phyloP scores from a whole-genome alignment of 2,113 vertebrate species.

The Eleginops maclovinus region DNA sequence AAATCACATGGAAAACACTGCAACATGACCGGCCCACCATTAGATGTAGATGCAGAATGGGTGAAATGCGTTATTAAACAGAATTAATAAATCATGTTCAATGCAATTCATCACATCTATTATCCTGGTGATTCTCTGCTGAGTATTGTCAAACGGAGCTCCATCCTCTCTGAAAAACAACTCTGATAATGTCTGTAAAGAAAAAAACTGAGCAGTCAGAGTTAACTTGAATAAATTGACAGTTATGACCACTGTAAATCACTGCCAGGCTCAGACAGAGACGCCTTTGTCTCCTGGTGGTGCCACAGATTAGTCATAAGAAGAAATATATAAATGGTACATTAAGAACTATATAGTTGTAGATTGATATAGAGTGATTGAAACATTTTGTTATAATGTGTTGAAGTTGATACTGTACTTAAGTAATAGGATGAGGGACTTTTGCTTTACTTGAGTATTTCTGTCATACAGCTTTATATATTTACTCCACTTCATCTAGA shows the following conservation, averaged over 20 bases:
- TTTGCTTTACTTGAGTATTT: too few species aligned
- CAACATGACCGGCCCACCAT: not conserved
- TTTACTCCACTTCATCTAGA: too few species aligned
- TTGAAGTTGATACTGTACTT: too few species aligned
- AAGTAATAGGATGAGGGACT: too few species aligned
- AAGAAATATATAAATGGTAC: too few species aligned
- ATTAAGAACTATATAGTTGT: not conserved
- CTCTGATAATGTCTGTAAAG: not conserved
- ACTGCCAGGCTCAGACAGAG: slow-evolving; percentile 2
- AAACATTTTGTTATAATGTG: not conserved
- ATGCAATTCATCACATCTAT: not conserved
- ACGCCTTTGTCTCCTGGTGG: not conserved
- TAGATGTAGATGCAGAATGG: not conserved
- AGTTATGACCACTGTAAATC: not conserved
- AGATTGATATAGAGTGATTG: not conserved
- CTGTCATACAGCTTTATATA: too few species aligned
- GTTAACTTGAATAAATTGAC: not conserved
- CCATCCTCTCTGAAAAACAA: not conserved
- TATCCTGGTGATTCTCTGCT: not conserved
- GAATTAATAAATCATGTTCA: not conserved
- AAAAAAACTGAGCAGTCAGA: not conserved
- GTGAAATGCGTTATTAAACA: slow-evolving; percentile 9
- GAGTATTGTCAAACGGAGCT: not conserved
- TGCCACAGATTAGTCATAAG: slow-evolving; percentile 1
- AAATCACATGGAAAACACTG: slow-evolving; percentile 23